Evolutionary conservation across 2,113 vertebrate genomes (phyloP), one percentile per base, ranked within the genome.

Genomic region (Peromyscus leucopus): DNA sequence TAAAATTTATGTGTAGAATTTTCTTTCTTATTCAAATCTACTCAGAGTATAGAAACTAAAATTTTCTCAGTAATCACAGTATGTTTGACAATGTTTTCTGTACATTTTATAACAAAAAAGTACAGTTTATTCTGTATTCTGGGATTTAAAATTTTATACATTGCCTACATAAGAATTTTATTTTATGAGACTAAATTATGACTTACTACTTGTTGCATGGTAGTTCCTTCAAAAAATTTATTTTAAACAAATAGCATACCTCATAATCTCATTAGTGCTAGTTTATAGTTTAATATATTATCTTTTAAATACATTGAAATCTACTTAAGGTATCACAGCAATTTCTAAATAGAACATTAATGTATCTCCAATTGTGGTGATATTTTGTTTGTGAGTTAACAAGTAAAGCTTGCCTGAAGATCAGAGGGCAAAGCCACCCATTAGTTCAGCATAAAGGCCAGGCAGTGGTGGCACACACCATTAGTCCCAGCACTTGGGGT

Each of bases 331-430:
- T 22, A 85, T 2, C 89, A 39, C 7, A n/a, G 0, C 7, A 24
- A 82, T 85, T 97, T 96, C n/a, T 86, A 96, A 97, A 97, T 42
- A 26, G 15, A 19, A 48, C 63, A 79, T 59, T 67, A 51, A 90
- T 42, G 7, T 33, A 7, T 28, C 31, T 69, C 55, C 55, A 55
- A 55, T 9, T 55, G 55, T 55, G 55, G 55, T 55, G 55, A 55
- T 55, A 55, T 55, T 55, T 55, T 55, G 13, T 55, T 8, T 55
- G 2, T 55, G 55, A 8, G 8, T 12, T 55, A 15, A 55, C 55
- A 55, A 55, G 13, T 55, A 55, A 55, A 55, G 13, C 55, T 55
- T 55, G 55, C 55, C 55, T 55, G 55, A 55, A 55, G 55, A 55
- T 15, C 55, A 15, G 51, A 55, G 55, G 55, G 55, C 55, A 55